Evolutionary conservation across 2,797 vertebrate genomes (phyloP).

Genomic region (Lacerta bilineata): DNA sequence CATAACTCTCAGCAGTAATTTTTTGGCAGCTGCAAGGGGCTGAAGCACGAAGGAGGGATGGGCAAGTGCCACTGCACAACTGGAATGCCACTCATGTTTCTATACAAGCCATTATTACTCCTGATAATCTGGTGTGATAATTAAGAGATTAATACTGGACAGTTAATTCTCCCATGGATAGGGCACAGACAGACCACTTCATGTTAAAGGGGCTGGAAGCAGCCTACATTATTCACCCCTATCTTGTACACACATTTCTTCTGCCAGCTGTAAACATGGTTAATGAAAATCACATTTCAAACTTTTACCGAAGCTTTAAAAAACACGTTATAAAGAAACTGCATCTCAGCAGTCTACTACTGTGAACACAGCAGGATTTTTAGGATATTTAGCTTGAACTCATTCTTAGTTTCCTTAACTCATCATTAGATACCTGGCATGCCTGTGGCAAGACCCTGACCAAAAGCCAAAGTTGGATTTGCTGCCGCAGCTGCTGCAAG

Average conservation of each 20-base stretch:
- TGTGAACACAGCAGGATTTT: slow-evolving; percentile 33
- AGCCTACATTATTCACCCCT: not conserved
- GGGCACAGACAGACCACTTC: not conserved
- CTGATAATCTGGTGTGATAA: not conserved
- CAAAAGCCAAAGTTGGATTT: slow-evolving; percentile 94
- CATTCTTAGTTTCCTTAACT: slow-evolving; percentile 51
- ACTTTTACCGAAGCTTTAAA: slow-evolving; percentile 29
- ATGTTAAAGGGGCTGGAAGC: not conserved
- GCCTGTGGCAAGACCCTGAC: slow-evolving; percentile 89
- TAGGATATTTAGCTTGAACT: slow-evolving; percentile 26
- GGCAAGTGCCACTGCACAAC: not conserved
- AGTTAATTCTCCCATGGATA: slow-evolving; percentile 8
- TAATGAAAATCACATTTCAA: not conserved
- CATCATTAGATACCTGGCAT: slow-evolving; percentile 88
- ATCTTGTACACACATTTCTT: not conserved
- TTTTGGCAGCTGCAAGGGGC: not conserved
- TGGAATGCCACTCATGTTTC: not conserved
- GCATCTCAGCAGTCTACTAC: slow-evolving; percentile 35
- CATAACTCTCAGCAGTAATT: not conserved
- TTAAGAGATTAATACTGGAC: not conserved
- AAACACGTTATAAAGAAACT: slow-evolving; percentile 17
- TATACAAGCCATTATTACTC: not conserved
- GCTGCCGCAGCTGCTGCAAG: slow-evolving; percentile 90
- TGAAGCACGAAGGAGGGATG: not conserved
- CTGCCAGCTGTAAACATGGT: not conserved